phyloP scores from a whole-genome alignment of 2,888 invertebrate species.

The Baronia brevicornis region DNA sequence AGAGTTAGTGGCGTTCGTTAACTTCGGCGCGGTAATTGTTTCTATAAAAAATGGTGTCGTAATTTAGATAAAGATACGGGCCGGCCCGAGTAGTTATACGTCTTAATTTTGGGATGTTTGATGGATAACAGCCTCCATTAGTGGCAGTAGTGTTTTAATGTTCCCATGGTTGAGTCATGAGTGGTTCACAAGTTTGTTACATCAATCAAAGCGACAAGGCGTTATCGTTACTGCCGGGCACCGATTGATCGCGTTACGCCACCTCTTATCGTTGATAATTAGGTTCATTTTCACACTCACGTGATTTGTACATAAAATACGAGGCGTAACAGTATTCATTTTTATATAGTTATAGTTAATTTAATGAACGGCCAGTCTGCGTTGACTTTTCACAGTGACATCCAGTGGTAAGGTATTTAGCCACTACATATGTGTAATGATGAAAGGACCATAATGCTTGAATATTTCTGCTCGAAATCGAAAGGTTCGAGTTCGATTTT shows the following conservation, averaged over 20 bases:
- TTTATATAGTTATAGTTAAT: slow-evolving; percentile 10
- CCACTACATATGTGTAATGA: no score
- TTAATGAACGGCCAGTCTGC: slow-evolving; percentile 9
- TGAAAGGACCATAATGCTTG: no score
- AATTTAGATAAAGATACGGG: slow-evolving; percentile 45
- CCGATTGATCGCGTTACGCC: slow-evolving; percentile 56
- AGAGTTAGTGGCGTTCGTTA: slow-evolving; percentile 20
- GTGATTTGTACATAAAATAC: no score
- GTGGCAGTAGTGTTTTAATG: slow-evolving; percentile 57
- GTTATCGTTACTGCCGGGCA: slow-evolving; percentile 55
- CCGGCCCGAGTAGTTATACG: slow-evolving; percentile 27
- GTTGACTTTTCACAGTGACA: no score
- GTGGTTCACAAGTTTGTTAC: slow-evolving; percentile 49
- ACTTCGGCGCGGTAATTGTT: slow-evolving; percentile 34
- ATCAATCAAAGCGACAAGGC: slow-evolving; percentile 51
- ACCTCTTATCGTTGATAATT: slow-evolving; percentile 49
- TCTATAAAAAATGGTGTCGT: slow-evolving; percentile 44
- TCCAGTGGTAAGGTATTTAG: no score
- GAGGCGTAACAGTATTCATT: no score
- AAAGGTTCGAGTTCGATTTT: no score
- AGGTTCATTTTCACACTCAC: no score
- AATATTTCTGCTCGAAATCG: no score
- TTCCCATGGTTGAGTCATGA: slow-evolving; percentile 44
- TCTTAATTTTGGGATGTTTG: slow-evolving; percentile 54
- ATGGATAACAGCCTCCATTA: slow-evolving; percentile 63